Base-by-base conservation (phyloP, 2,113 vertebrate genomes). In the Gorsachius goisagi region DNA sequence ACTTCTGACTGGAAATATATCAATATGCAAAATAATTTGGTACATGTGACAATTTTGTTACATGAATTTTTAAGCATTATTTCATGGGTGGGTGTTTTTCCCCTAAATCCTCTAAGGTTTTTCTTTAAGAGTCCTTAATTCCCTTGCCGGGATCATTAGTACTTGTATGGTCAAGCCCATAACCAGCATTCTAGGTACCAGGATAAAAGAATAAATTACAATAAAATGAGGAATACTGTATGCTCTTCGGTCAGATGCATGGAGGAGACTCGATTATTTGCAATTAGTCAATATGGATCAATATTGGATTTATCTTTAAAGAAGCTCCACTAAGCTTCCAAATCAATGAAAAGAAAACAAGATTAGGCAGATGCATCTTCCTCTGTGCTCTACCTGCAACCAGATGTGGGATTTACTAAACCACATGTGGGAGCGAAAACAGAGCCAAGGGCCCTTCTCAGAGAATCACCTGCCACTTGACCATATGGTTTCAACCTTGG, bases 401-500 rank as follows among this genome's bases (percentile, higher is more conserved):
- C 96, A 97, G 94, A 91, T 95, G 95, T 92, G 95, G 96, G 33
- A 88, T 95, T 95, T 94, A 97, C 72, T 85, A 97, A 96, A 93
- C 96, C 96, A 97, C 96, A 97, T 97, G 95, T 93, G 96, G 93
- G 95, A 94, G 52, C 10, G 96, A 97, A 97, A 96, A 95, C 92
- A 91, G 91, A 96, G 96, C 97, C 95, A 97, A 97, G 94, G 96
- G 95, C 97, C 95, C 93, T 96, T 97, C 92, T 82, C 91, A n/a
- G 89, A 96, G 92, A 95, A 97, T 96, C 94, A 96, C 94, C 96
- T 91, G 93, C 89, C 8, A 89, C 95, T 97, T 97, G 95, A 95
- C 95, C 96, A 96, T 97, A 97, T 97, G 96, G 89, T 97, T 97
- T 95, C 96, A 97, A 97, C 94, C 97, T 97, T 97, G 97, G 96